phyloP scores from a whole-genome alignment of 2,113 vertebrate genomes.

The Cynoglossus semilaevis region DNA sequence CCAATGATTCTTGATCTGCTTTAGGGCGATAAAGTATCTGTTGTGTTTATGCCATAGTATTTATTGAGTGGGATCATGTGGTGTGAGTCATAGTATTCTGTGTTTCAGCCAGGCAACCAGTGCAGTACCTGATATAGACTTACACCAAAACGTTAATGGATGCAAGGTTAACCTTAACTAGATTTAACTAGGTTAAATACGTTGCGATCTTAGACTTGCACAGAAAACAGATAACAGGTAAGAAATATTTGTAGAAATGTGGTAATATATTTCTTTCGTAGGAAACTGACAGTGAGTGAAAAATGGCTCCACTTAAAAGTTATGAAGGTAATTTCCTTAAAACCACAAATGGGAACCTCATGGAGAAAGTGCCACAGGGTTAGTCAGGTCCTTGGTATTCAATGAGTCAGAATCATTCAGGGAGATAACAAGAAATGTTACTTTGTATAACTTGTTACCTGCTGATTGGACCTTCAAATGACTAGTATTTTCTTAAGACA shows the following conservation, averaged over 20 bases:
- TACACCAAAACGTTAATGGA: neutral
- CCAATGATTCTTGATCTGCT: neutral
- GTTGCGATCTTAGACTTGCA: too few species aligned
- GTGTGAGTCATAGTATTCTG: neutral
- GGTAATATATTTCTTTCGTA: neutral
- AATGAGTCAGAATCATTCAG: neutral
- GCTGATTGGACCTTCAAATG: neutral
- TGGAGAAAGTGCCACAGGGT: neutral
- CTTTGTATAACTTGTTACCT: neutral
- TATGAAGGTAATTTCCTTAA: neutral
- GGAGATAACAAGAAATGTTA: neutral
- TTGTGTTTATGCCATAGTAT: neutral
- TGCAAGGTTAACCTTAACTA: too few species aligned
- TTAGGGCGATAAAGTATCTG: conserved; percentile 2
- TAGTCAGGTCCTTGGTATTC: neutral
- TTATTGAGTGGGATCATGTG: conserved; percentile 10
- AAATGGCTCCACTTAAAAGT: neutral
- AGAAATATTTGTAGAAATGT: too few species aligned
- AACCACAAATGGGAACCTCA: neutral
- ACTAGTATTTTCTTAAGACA: neutral
- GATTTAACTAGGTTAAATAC: too few species aligned
- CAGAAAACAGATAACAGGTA: neutral
- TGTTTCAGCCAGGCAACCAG: neutral
- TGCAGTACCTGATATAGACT: neutral
- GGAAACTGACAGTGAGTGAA: neutral